Conservation (phyloP, 2,888 invertebrate genomes). For the Orchestes rusci region DNA sequence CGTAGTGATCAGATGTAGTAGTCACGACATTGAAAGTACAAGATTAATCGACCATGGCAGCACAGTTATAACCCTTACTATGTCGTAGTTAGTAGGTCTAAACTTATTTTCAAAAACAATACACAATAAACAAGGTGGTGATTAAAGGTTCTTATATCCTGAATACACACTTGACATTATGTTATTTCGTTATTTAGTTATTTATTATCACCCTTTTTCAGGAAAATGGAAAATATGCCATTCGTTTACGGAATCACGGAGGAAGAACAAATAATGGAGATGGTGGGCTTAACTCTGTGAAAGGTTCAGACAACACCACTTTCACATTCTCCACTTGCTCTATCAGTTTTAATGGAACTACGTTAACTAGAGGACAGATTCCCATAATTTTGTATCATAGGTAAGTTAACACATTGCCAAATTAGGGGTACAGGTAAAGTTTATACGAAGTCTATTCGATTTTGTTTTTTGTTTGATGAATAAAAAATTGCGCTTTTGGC, state of each 20-base stretch:
- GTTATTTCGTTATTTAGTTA: conserved; percentile 1
- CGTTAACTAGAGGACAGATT: conserved; percentile 88
- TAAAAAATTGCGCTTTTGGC: neutral
- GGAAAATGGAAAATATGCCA: conserved; percentile 84
- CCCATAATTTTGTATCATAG: conserved; percentile 88
- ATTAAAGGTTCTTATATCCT: no score
- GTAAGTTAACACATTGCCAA: no score
- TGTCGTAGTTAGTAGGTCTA: no score
- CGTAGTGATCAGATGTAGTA: no score
- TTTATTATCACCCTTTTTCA: conserved; percentile 40
- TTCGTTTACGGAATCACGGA: conserved; percentile 82
- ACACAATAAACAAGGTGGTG: no score
- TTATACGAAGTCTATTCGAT: conserved; percentile 8
- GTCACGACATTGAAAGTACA: no score
- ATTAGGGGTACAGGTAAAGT: no score
- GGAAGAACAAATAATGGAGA: conserved; percentile 93
- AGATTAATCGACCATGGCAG: no score
- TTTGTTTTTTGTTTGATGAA: neutral
- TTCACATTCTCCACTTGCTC: conserved; percentile 89
- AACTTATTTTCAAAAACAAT: no score
- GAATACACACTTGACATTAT: neutral
- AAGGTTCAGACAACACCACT: conserved; percentile 86
- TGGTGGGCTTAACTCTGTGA: conserved; percentile 78
- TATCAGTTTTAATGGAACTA: conserved; percentile 94
- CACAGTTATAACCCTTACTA: no score